Conservation (phyloP, 1,140 invertebrate species). For the Nebria ingens region DNA sequence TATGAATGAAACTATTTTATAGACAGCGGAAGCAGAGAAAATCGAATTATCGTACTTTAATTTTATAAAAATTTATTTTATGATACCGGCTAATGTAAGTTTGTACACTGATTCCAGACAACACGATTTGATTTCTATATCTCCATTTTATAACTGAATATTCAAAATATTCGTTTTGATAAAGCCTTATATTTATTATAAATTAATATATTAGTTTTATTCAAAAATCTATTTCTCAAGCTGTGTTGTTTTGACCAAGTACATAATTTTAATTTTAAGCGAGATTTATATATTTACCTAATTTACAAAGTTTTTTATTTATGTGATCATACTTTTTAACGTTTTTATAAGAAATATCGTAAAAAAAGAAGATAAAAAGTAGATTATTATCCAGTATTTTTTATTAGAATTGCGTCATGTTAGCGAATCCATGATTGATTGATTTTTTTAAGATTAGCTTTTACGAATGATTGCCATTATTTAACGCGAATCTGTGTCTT, state of each 20-base stretch:
- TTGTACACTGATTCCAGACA: too few species aligned
- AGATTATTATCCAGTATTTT: slow-evolving; percentile 9
- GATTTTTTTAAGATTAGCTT: neutral
- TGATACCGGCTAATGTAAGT: neutral
- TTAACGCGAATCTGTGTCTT: neutral
- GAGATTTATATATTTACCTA: neutral
- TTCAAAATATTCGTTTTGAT: too few species aligned
- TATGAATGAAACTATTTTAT: slow-evolving; percentile 35
- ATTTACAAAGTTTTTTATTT: neutral
- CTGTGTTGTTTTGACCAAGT: too few species aligned
- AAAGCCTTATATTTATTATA: neutral
- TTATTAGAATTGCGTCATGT: neutral
- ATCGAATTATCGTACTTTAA: slow-evolving; percentile 40
- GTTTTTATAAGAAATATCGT: neutral
- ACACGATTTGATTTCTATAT: too few species aligned
- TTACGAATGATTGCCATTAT: neutral
- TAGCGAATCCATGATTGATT: neutral
- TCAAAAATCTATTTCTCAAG: too few species aligned
- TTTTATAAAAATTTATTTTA: slow-evolving; percentile 37
- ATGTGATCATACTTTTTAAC: neutral
- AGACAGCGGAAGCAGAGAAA: slow-evolving; percentile 34
- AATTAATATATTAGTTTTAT: too few species aligned
- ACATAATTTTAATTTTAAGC: neutral
- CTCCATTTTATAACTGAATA: too few species aligned
- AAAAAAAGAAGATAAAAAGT: neutral